phyloP scores from a whole-genome alignment of 2,888 invertebrate species.

The Epinotia ramella region DNA sequence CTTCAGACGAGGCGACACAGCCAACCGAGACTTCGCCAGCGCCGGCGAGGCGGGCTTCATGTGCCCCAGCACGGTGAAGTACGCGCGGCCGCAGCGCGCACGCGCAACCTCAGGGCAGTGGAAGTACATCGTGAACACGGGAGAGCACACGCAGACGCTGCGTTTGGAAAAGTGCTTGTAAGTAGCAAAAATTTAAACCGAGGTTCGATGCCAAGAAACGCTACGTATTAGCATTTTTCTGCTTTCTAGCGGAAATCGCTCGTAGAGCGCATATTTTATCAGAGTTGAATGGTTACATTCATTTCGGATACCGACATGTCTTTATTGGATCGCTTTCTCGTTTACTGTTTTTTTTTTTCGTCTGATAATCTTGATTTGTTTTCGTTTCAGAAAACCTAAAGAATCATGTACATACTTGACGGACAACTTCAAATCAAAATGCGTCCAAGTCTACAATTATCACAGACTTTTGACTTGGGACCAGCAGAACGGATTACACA shows the following conservation, averaged over 20 bases:
- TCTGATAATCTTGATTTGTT: slow-evolving; percentile 20
- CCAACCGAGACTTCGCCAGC: slow-evolving; percentile 78
- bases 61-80: slow-evolving; percentile 91
- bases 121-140: slow-evolving; percentile 95
- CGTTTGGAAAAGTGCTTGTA: slow-evolving; percentile 92
- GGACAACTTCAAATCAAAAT: slow-evolving; percentile 91
- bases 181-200: slow-evolving; percentile 63
- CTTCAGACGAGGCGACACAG: slow-evolving; percentile 86
- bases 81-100: slow-evolving; percentile 92
- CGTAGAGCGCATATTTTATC: no score
- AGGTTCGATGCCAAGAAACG: neutral
- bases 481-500: slow-evolving; percentile 90
- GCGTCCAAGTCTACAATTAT: slow-evolving; percentile 93
- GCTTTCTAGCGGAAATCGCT: no score
- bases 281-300: no score
- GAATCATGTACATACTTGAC: slow-evolving; percentile 92
- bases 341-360: neutral
- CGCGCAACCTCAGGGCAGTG: slow-evolving; percentile 92
- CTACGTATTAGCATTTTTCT: neutral
- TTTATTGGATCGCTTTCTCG: neutral
- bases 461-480: slow-evolving; percentile 94
- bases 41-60: slow-evolving; percentile 89
- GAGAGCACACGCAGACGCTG: slow-evolving; percentile 93
- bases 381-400: slow-evolving; percentile 87
- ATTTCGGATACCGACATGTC: no score